phyloP scores from a whole-genome alignment of 2,888 invertebrate species.

The Torymus tubicola region DNA sequence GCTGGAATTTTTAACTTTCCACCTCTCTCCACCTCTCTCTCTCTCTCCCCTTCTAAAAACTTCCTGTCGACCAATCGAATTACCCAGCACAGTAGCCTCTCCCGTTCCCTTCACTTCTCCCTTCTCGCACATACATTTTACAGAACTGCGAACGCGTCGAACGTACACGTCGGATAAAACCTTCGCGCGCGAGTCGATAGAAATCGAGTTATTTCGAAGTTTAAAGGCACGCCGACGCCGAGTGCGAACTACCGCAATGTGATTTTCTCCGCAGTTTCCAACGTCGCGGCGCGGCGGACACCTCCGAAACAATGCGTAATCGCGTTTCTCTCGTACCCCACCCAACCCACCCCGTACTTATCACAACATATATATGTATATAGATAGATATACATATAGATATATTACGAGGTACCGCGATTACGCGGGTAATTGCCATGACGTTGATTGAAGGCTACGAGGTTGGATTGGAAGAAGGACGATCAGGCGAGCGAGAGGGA shows the following conservation, averaged over 20 bases:
- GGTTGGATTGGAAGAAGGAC: constrained; percentile 31
- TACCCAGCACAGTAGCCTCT: constrained; percentile 5
- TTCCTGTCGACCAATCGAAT: background rate
- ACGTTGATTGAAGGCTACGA: constrained; percentile 37
- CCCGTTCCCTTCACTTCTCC: too few relatives aligned
- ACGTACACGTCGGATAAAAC: background rate
- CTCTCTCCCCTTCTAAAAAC: constrained; percentile 2
- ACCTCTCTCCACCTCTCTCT: too few relatives aligned
- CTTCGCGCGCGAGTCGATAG: constrained; percentile 31
- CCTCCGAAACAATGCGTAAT: constrained; percentile 40
- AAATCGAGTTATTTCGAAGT: constrained; percentile 54
- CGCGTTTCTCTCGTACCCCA: constrained; percentile 27
- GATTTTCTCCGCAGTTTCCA: constrained; percentile 44
- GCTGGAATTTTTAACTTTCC: too few relatives aligned
- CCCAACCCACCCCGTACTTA: background rate
- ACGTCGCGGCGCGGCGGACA: constrained; percentile 4
- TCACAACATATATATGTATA: too few relatives aligned
- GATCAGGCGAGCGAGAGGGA: background rate
- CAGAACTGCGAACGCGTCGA: constrained; percentile 26
- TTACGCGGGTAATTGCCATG: background rate
- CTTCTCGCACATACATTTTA: constrained; percentile 22
- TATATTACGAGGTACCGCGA: background rate
- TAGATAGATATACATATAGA: too few relatives aligned
- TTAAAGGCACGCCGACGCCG: constrained; percentile 19
- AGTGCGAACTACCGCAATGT: constrained; percentile 34